Conservation (phyloP, 2,888 invertebrate species). For the Amiota mariae region DNA sequence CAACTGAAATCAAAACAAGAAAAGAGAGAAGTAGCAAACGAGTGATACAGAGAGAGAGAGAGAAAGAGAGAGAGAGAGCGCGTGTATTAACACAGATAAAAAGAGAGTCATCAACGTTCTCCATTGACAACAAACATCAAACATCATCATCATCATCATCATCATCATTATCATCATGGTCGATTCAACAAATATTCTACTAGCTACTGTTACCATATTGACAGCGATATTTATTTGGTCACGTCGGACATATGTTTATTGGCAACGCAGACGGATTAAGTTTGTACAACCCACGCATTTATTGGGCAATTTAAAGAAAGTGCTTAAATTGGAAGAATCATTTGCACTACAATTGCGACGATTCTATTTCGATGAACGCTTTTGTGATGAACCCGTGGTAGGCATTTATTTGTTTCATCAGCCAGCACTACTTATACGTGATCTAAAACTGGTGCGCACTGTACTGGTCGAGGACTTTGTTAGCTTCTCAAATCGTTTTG, state of each 20-base stretch:
- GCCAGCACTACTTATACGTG: conserved; percentile 73
- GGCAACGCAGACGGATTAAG: conserved; percentile 71
- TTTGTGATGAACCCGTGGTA: conserved; percentile 63
- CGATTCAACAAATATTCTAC: conserved; percentile 65
- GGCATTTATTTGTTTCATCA: conserved; percentile 74
- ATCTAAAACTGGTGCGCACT: conserved; percentile 73
- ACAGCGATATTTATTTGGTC: conserved; percentile 65
- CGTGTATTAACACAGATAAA: conserved; percentile 22
- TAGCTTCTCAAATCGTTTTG: conserved; percentile 70
- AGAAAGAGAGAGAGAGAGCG: not conserved
- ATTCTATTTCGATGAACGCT: conserved; percentile 67
- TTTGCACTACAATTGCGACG: conserved; percentile 69
- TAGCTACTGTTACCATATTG: conserved; percentile 62
- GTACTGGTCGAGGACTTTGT: conserved; percentile 75
- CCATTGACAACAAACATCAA: too few species aligned
- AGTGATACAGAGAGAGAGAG: conserved; percentile 4
- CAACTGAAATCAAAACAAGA: conserved; percentile 22
- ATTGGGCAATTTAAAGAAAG: conserved; percentile 73
- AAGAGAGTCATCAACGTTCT: too few species aligned
- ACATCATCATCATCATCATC: too few species aligned
- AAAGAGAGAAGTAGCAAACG: conserved; percentile 36
- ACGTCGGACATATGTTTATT: conserved; percentile 73
- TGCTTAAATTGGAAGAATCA: conserved; percentile 66
- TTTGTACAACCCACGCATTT: conserved; percentile 72
- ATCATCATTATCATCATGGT: conserved; percentile 51